These are phyloP conservation scores for Megaleporinus macrocephalus DNA, from an alignment of 2,113 vertebrate species.

Conservation along the genomic window DNA sequence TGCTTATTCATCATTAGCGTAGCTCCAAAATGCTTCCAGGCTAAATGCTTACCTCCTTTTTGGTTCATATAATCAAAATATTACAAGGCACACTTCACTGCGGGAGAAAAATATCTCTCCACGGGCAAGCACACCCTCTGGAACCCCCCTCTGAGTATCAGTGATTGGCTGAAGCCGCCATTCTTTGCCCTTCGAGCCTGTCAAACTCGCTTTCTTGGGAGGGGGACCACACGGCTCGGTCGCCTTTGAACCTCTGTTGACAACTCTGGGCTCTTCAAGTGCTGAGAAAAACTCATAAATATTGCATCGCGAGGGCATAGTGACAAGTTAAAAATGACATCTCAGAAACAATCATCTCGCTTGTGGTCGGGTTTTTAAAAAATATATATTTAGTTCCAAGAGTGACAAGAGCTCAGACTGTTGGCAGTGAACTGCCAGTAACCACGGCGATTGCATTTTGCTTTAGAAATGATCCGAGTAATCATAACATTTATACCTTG, in stretches of 20 bases:
- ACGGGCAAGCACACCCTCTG: not conserved
- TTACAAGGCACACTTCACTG: not conserved
- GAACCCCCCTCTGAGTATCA: slow-evolving; percentile 11
- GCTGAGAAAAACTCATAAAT: slow-evolving; percentile 40
- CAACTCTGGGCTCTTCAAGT: slow-evolving; percentile 55
- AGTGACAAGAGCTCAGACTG: not conserved
- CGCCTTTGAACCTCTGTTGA: slow-evolving; percentile 65
- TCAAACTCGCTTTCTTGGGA: slow-evolving; percentile 19
- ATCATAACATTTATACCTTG: not conserved
- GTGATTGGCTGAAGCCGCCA: slow-evolving; percentile 56
- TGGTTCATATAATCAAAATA: not conserved
- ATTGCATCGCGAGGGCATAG: slow-evolving; percentile 47
- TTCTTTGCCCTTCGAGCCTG: slow-evolving; percentile 38
- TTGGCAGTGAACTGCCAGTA: not conserved
- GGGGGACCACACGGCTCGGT: slow-evolving; percentile 26
- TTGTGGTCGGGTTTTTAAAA: slow-evolving; percentile 15
- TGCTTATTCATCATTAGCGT: not conserved
- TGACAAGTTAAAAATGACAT: slow-evolving; percentile 56
- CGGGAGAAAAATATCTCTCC: not conserved
- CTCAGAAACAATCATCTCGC: slow-evolving; percentile 38
- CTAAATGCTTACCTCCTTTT: not conserved
- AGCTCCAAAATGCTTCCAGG: not conserved
- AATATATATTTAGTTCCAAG: not conserved
- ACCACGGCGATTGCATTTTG: not conserved
- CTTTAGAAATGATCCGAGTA: slow-evolving; percentile 24